phyloP scores from a whole-genome alignment of 2,797 vertebrate genomes.

The Betta splendens region DNA sequence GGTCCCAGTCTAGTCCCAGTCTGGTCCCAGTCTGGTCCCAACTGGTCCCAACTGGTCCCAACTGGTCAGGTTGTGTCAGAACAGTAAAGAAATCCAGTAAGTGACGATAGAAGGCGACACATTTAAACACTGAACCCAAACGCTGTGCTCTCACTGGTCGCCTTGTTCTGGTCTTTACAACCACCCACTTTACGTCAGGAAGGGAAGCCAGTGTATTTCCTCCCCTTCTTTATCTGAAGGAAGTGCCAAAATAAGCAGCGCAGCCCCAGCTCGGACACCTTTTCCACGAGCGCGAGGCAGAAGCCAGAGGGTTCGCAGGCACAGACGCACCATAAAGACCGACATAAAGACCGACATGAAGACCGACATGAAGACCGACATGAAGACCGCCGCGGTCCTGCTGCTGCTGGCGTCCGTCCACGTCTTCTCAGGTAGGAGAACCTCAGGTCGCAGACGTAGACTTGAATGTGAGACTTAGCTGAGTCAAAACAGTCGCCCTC shows the following conservation, averaged over 20 bases:
- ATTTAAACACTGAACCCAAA: conserved; percentile 26
- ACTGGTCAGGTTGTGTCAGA: conserved; percentile 12
- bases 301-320: conserved; percentile 36
- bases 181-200: conserved; percentile 81
- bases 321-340: conserved; percentile 77
- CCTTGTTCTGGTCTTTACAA: conserved; percentile 46
- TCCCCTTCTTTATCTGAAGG: conserved; percentile 87
- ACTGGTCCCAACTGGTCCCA: conserved; percentile 18
- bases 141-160: conserved; percentile 21
- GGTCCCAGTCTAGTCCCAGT: no score
- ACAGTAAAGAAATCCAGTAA: conserved; percentile 66
- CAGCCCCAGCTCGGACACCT: conserved; percentile 71
- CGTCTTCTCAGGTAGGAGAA: conserved; percentile 61
- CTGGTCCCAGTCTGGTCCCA: conserved; percentile 18
- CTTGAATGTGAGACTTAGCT: no score
- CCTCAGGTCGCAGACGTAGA: neutral
- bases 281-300: conserved; percentile 71
- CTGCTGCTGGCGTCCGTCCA: conserved; percentile 58
- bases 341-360: conserved; percentile 66
- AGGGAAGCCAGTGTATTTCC: conserved; percentile 88
- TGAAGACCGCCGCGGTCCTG: conserved; percentile 55
- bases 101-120: conserved; percentile 33
- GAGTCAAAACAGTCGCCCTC: neutral
- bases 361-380: conserved; percentile 81
- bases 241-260: conserved; percentile 87